phyloP scores from a whole-genome alignment of 2,113 vertebrate species.

The Petromus typicus region DNA sequence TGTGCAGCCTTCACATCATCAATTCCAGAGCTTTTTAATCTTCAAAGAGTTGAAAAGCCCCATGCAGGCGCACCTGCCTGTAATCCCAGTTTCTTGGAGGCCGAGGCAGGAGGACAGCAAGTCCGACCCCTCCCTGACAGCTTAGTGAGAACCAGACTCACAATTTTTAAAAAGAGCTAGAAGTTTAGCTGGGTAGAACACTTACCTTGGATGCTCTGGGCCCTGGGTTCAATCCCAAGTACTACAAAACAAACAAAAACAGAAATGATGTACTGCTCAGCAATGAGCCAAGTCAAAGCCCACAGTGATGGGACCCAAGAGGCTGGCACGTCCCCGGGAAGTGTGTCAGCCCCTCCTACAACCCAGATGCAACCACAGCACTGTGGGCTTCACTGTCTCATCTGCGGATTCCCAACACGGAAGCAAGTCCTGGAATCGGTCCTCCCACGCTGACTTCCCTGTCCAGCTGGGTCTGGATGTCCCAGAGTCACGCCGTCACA shows the following conservation, averaged over 20 bases:
- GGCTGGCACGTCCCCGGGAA: neutral
- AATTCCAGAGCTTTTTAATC: neutral
- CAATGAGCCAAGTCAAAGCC: neutral
- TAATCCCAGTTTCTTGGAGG: neutral
- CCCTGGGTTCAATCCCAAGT: neutral
- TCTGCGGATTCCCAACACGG: neutral
- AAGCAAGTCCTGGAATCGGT: neutral
- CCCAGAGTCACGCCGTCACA: neutral
- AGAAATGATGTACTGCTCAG: neutral
- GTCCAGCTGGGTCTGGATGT: neutral
- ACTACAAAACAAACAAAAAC: neutral
- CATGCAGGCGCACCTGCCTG: neutral
- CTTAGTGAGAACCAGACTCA: neutral
- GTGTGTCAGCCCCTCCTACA: neutral
- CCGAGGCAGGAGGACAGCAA: neutral
- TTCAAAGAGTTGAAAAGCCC: neutral
- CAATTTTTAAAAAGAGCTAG: neutral
- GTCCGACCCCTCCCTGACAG: neutral
- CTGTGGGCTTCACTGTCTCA: neutral
- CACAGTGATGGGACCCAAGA: neutral
- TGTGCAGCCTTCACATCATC: neutral
- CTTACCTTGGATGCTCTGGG: neutral
- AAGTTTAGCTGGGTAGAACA: neutral
- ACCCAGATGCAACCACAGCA: neutral
- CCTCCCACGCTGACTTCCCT: neutral